phyloP scores from a whole-genome alignment of 2,797 vertebrate species.

The Xenopus petersii region DNA sequence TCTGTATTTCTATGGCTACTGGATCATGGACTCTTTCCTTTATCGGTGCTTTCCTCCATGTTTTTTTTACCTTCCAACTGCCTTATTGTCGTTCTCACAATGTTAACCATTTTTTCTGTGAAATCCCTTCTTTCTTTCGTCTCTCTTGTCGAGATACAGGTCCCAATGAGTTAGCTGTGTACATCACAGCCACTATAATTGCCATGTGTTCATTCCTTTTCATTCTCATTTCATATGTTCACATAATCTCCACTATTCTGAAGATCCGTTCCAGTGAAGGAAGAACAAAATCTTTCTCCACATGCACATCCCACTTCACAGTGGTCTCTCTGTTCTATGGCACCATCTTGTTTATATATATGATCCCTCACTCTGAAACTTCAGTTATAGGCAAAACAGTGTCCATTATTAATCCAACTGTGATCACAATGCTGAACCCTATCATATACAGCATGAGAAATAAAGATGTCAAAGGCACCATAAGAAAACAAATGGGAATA shows the following conservation, averaged over 20 bases:
- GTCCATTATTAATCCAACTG: too few species aligned
- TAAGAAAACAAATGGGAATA: too few species aligned
- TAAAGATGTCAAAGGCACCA: too few species aligned
- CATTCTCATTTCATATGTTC: constrained; percentile 28
- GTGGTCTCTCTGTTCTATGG: constrained; percentile 35
- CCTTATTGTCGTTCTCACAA: constrained; percentile 22
- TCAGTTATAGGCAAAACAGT: too few species aligned
- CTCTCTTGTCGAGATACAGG: constrained; percentile 34
- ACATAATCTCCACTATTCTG: constrained; percentile 16
- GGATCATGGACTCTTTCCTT: constrained; percentile 22
- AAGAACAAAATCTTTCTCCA: constrained; percentile 21
- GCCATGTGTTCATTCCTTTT: constrained; percentile 36
- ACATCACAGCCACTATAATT: constrained; percentile 24
- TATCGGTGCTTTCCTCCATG: constrained; percentile 29
- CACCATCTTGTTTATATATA: constrained; percentile 34
- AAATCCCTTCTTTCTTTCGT: constrained; percentile 32
- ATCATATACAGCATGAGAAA: too few species aligned
- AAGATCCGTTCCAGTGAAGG: constrained; percentile 15
- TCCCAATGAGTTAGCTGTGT: constrained; percentile 27
- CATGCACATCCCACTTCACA: constrained; percentile 34
- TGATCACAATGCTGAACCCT: too few species aligned
- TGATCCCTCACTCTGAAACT: not conserved
- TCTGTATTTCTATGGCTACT: constrained; percentile 13
- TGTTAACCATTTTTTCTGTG: constrained; percentile 42
- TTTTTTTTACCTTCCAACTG: constrained; percentile 27